phyloP scores from a whole-genome alignment of 35 echinoderm and acorn worm genomes.

The Stichopus chloronotus region DNA sequence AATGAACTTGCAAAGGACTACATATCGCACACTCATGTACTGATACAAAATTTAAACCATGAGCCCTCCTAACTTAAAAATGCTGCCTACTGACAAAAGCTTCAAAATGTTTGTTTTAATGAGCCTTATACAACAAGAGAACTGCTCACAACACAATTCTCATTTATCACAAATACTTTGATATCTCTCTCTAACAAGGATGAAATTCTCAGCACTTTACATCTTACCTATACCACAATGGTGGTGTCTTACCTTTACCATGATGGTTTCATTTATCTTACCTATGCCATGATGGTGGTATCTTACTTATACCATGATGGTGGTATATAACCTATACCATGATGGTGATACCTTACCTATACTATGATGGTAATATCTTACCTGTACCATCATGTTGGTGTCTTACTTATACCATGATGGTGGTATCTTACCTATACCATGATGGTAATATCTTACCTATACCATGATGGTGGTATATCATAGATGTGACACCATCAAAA shows the following conservation, averaged over 20 bases:
- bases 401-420: neutral
- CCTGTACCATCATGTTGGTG: constrained; percentile 94
- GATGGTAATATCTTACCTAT: constrained; percentile 95
- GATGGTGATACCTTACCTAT: neutral
- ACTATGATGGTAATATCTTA: constrained; percentile 37
- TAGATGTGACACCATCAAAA: constrained; percentile 97
- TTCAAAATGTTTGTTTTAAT: too few species aligned
- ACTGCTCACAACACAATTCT: too few species aligned
- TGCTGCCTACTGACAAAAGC: too few species aligned
- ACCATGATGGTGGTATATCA: constrained; percentile 99
- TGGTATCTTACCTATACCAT: constrained; percentile 85
- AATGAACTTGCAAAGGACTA: too few species aligned
- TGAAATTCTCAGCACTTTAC: neutral
- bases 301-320: neutral
- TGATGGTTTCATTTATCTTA: neutral
- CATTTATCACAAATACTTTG: too few species aligned
- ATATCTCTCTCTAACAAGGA: neutral
- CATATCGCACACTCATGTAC: too few species aligned
- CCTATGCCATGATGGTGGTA: neutral
- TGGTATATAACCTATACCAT: constrained; percentile 55
- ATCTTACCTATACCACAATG: neutral
- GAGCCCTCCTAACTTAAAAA: too few species aligned
- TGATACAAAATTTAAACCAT: too few species aligned
- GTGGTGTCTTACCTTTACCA: neutral
- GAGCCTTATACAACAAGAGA: too few species aligned